phyloP scores from a whole-genome alignment of 2,888 invertebrate species.

The Euzophera pinguis region DNA sequence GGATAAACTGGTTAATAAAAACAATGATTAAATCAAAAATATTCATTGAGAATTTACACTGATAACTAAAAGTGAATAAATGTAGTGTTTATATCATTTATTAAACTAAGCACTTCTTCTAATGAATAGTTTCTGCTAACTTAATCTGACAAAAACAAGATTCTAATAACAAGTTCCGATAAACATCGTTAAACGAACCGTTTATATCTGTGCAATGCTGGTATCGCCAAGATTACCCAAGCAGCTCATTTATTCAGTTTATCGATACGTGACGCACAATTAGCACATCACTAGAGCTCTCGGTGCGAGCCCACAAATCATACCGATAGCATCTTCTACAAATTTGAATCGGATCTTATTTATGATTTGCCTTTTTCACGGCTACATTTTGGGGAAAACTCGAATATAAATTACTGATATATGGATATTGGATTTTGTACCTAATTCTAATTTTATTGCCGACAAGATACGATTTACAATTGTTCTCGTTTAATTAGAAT shows the following conservation, averaged over 20 bases:
- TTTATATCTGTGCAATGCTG: conserved; percentile 7
- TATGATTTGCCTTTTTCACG: conserved; percentile 80
- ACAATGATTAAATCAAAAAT: no score
- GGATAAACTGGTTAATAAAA: no score
- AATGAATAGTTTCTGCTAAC: neutral
- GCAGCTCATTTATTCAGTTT: conserved; percentile 36
- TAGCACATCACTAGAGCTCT: conserved; percentile 77
- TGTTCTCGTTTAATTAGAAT: conserved; percentile 18
- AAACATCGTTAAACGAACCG: conserved; percentile 3
- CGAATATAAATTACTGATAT: conserved; percentile 74
- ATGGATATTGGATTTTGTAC: conserved; percentile 65
- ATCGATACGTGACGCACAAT: conserved; percentile 65
- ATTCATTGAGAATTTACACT: no score
- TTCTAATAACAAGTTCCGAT: conserved; percentile 9
- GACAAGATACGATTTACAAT: conserved; percentile 31
- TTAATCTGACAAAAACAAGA: neutral
- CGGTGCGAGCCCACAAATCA: conserved; percentile 79
- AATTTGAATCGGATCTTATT: conserved; percentile 81
- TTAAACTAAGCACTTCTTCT: no score
- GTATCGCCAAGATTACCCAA: conserved; percentile 8
- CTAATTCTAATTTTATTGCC: conserved; percentile 57
- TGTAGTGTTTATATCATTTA: no score
- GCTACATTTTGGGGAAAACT: conserved; percentile 76
- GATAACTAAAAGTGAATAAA: no score
- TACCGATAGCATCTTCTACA: conserved; percentile 79